Percentiles rank a stretch among this genome's conserved stretches.
These are phyloP conservation scores for Caenorhabditis sp. DNA, from an alignment of 2,888 invertebrate genomes.

Conservation along the genomic window DNA sequence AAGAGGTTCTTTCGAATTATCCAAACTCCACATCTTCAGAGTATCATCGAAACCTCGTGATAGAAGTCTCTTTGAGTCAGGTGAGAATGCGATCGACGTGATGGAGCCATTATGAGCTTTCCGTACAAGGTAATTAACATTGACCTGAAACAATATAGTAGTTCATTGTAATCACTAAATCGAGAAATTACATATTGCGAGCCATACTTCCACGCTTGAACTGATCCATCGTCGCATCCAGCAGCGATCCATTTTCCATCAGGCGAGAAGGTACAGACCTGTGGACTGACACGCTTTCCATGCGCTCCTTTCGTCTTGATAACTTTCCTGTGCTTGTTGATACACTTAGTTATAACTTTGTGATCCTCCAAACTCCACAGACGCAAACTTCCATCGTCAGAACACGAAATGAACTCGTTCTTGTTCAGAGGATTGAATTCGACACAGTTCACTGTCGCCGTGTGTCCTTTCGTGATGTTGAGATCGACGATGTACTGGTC, in stretches of 20 bases:
- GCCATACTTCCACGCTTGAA: constrained; percentile 97
- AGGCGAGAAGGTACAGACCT: constrained; percentile 78
- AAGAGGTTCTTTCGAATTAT: constrained; percentile 90
- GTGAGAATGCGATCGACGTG: constrained; percentile 91
- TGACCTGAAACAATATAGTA: constrained; percentile 85
- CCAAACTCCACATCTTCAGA: constrained; percentile 90
- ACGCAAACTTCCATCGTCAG: constrained; percentile 93
- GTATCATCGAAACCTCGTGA: constrained; percentile 88
- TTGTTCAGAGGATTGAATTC: constrained; percentile 94
- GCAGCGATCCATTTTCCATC: constrained; percentile 89
- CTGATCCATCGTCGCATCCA: constrained; percentile 94
- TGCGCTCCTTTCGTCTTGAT: constrained; percentile 80
- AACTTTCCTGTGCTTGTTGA: constrained; percentile 80
- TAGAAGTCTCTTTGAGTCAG: constrained; percentile 85
- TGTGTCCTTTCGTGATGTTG: constrained; percentile 95
- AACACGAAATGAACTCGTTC: constrained; percentile 95
- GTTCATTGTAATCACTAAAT: not conserved
- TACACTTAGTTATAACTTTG: constrained; percentile 84
- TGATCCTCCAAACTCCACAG: constrained; percentile 91
- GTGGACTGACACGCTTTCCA: constrained; percentile 80
- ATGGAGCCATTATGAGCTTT: constrained; percentile 85
- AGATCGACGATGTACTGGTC: constrained; percentile 97
- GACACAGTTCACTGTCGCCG: constrained; percentile 92
- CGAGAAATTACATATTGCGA: constrained; percentile 88
- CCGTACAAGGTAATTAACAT: constrained; percentile 89